A percentile compares a stretch with the other conserved stretches of the same genome.
Conservation (phyloP, 2,888 invertebrate genomes). For the Coelopa pilipes region DNA sequence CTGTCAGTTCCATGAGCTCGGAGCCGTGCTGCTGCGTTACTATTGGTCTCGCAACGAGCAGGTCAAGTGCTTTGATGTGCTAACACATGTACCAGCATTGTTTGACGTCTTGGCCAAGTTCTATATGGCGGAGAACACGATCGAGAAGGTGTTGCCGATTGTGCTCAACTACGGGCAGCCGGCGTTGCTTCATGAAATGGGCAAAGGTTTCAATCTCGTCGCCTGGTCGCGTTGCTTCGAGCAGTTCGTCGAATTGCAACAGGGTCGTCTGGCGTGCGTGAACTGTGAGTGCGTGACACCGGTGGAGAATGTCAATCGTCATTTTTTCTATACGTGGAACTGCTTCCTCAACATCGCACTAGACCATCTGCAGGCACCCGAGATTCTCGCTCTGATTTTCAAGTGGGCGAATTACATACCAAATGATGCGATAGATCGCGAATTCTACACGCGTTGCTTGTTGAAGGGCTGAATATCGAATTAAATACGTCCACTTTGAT, state of each 20-base stretch:
- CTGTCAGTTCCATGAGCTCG: conserved; percentile 63
- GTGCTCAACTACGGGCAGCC: conserved; percentile 63
- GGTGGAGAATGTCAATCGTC: conserved; percentile 59
- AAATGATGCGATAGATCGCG: conserved; percentile 64
- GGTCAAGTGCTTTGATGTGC: conserved; percentile 62
- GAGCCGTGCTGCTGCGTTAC: conserved; percentile 62
- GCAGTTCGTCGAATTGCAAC: conserved; percentile 63
- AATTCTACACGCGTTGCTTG: conserved; percentile 65
- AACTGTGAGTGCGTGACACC: conserved; percentile 62
- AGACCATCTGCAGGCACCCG: conserved; percentile 59
- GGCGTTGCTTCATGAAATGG: conserved; percentile 61
- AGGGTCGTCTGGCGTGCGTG: conserved; percentile 61
- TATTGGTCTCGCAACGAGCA: conserved; percentile 67
- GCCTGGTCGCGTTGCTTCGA: conserved; percentile 65
- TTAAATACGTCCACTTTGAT: too few species aligned
- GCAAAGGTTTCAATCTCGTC: conserved; percentile 53
- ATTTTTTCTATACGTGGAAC: conserved; percentile 66
- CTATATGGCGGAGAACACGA: conserved; percentile 63
- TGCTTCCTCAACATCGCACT: conserved; percentile 62
- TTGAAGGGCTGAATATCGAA: conserved; percentile 54
- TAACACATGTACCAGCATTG: conserved; percentile 62
- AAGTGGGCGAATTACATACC: conserved; percentile 66
- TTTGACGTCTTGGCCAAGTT: conserved; percentile 64
- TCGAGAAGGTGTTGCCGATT: conserved; percentile 64
- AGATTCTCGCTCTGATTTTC: conserved; percentile 60